Evolutionary conservation across 2,797 vertebrate species (phyloP).

Genomic region (Remorina albescens): DNA sequence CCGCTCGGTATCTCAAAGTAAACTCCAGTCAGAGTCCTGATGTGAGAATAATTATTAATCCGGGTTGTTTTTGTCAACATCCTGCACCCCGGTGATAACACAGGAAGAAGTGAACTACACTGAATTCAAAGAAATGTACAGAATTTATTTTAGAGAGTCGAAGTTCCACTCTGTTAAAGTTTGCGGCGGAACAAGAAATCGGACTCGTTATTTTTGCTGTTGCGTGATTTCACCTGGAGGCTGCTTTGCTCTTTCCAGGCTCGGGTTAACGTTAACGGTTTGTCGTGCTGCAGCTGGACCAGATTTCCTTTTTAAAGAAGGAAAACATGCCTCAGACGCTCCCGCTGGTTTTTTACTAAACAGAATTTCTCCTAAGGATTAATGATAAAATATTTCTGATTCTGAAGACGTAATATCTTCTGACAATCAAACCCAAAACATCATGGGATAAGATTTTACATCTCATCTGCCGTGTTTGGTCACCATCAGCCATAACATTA

Average conservation of each 20-base stretch:
- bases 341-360: no score
- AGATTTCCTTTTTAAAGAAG: no score
- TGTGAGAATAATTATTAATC: neutral
- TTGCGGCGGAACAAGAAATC: neutral
- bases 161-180: neutral
- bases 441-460: no score
- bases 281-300: no score
- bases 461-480: no score
- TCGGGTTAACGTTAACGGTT: neutral
- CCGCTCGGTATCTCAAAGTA: neutral
- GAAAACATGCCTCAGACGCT: no score
- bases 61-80: neutral
- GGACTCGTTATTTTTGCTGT: neutral
- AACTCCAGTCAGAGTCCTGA: neutral
- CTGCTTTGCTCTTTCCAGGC: neutral
- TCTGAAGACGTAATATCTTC: no score
- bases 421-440: no score
- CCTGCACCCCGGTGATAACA: neutral
- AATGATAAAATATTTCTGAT: no score
- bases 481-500: no score
- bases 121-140: neutral
- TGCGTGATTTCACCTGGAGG: no score
- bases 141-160: neutral
- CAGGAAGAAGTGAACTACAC: neutral
- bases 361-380: no score